These are phyloP conservation scores for Beris morrisii DNA, from an alignment of 2,888 invertebrate species.

Conservation along the genomic window DNA sequence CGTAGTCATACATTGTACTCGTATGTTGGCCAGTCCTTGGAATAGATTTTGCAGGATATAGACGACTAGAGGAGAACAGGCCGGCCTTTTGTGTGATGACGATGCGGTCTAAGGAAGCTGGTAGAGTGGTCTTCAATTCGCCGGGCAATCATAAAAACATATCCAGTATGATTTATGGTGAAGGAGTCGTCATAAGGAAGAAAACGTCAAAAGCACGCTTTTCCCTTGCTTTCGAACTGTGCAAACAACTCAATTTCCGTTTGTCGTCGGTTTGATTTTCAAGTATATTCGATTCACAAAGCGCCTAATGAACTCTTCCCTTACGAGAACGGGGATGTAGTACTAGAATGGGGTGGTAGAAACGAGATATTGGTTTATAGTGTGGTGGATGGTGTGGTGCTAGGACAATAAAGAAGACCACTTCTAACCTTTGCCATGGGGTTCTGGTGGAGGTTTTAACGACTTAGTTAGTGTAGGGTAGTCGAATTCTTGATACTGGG, in stretches of 20 bases:
- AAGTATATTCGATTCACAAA: constrained; percentile 10
- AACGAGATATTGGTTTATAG: too few species aligned
- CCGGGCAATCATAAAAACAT: constrained; percentile 8
- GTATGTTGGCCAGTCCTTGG: too few species aligned
- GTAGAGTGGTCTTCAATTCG: constrained; percentile 8
- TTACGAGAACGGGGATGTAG: neutral
- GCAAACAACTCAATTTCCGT: constrained; percentile 28
- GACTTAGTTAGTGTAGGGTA: constrained; percentile 5
- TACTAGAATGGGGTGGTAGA: neutral
- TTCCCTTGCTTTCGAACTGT: constrained; percentile 9
- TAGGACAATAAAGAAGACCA: constrained; percentile 3
- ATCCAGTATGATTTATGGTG: constrained; percentile 13
- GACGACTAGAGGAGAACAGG: too few species aligned
- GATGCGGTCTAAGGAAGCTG: constrained; percentile 5
- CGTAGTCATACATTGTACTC: too few species aligned
- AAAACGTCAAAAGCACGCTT: constrained; percentile 23
- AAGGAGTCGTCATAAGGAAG: constrained; percentile 6
- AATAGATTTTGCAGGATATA: too few species aligned
- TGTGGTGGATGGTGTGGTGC: too few species aligned
- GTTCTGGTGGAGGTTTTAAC: neutral
- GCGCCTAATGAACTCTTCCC: constrained; percentile 6
- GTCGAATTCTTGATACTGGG: neutral
- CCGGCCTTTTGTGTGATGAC: neutral
- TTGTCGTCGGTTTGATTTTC: constrained; percentile 18
- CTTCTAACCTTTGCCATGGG: constrained; percentile 9